These are phyloP conservation scores for Euclidia mi DNA, from an alignment of 2,888 invertebrate species.

Conservation along the genomic window DNA sequence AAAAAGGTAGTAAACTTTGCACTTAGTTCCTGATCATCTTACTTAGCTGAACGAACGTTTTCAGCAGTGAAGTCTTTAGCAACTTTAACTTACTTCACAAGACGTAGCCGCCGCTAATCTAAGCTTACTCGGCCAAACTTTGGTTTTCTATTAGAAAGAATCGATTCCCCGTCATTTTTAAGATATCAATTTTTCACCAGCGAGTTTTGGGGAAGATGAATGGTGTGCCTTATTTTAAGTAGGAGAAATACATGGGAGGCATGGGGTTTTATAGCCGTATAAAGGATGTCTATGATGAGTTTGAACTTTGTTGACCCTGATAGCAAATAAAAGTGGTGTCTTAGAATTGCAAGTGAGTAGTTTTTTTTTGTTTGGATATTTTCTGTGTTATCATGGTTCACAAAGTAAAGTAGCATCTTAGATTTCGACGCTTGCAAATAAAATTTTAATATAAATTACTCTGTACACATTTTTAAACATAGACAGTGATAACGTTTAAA, in stretches of 20 bases:
- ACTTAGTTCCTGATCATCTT: slow-evolving; percentile 42
- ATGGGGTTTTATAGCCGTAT: no score
- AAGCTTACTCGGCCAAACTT: slow-evolving; percentile 63
- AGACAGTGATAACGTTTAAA: no score
- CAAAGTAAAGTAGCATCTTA: no score
- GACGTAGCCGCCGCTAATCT: slow-evolving; percentile 68
- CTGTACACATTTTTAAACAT: no score
- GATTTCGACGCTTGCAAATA: no score
- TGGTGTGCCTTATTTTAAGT: slow-evolving; percentile 22
- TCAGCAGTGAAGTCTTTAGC: slow-evolving; percentile 59
- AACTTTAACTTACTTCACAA: slow-evolving; percentile 61
- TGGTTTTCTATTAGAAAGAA: slow-evolving; percentile 62
- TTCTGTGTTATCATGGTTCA: no score
- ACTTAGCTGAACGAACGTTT: slow-evolving; percentile 43
- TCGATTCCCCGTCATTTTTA: slow-evolving; percentile 50
- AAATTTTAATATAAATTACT: no score
- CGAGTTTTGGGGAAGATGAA: slow-evolving; percentile 24
- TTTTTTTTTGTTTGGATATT: no score
- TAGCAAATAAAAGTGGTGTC: no score
- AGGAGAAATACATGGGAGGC: slow-evolving; percentile 13
- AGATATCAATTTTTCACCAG: slow-evolving; percentile 46
- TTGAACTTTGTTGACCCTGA: no score
- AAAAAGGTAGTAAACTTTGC: slow-evolving; percentile 33
- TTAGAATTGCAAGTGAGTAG: no score
- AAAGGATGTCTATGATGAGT: no score